phyloP scores from a whole-genome alignment of 2,797 vertebrate genomes.

The Malurus splendens region DNA sequence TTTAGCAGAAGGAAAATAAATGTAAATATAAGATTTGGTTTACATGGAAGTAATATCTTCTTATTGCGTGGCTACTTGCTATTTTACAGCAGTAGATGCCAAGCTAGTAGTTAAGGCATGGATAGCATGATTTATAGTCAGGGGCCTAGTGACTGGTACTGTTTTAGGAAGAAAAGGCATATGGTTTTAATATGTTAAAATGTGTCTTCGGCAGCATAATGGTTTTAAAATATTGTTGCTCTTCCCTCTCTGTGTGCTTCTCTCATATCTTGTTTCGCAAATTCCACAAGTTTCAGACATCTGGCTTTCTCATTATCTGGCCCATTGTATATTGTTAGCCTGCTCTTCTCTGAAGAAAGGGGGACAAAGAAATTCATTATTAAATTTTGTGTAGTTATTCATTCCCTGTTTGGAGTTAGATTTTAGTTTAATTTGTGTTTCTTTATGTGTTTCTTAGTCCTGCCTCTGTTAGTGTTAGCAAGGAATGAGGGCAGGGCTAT shows the following conservation, averaged over 20 bases:
- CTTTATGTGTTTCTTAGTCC: neutral
- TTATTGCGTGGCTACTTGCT: neutral
- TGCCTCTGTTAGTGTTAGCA: neutral
- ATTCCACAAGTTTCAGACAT: constrained; percentile 9
- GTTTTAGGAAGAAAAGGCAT: constrained; percentile 6
- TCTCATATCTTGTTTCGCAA: neutral
- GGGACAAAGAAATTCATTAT: neutral
- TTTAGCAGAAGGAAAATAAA: neutral
- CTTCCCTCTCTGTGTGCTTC: neutral
- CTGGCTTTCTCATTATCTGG: constrained; percentile 17
- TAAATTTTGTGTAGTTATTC: neutral
- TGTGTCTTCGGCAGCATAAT: neutral
- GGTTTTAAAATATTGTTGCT: neutral
- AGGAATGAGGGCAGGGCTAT: neutral
- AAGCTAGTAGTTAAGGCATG: neutral
- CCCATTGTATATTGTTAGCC: neutral
- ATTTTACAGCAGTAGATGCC: neutral
- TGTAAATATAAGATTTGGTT: neutral
- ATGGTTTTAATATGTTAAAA: constrained; percentile 24
- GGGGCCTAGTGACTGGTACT: neutral
- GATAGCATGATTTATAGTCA: neutral
- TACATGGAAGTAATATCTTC: neutral
- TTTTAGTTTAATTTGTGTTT: neutral
- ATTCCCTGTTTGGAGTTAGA: neutral
- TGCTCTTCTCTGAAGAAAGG: neutral